Evolutionary conservation across 2,797 vertebrate species (phyloP).

Genomic region (Eleutherodactylus coqui): DNA sequence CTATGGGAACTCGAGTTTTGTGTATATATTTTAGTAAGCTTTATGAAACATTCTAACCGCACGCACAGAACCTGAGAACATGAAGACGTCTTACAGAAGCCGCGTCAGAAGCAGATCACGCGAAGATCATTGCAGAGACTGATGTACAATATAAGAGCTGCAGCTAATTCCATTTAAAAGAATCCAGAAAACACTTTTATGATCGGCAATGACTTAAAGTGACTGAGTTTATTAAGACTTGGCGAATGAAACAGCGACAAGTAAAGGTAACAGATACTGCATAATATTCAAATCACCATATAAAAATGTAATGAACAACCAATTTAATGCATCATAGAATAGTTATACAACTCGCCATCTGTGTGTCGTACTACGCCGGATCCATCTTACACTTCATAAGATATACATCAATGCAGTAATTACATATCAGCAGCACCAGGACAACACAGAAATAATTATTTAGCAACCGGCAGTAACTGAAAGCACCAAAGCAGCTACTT

Average conservation of each 20-base stretch:
- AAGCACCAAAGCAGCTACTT: neutral
- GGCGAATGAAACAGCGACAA: neutral
- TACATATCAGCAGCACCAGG: constrained; percentile 14
- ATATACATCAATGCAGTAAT: constrained; percentile 54
- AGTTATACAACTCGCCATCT: constrained; percentile 43
- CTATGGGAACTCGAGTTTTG: constrained; percentile 50
- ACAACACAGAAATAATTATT: constrained; percentile 41
- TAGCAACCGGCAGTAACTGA: constrained; percentile 23
- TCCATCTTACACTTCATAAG: constrained; percentile 38
- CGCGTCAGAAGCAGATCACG: neutral
- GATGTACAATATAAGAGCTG: constrained; percentile 30
- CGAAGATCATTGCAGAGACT: constrained; percentile 2
- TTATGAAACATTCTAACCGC: constrained; percentile 32
- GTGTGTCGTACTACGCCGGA: constrained; percentile 30
- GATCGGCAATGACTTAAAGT: constrained; percentile 8
- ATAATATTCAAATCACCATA: constrained; percentile 40
- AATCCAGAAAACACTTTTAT: constrained; percentile 31
- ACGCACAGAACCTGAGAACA: constrained; percentile 10
- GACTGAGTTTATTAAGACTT: constrained; percentile 38
- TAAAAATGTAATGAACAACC: constrained; percentile 43
- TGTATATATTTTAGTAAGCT: neutral
- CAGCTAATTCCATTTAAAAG: constrained; percentile 35
- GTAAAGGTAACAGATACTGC: constrained; percentile 41
- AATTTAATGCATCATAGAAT: constrained; percentile 60
- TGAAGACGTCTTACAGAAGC: neutral